phyloP scores from a whole-genome alignment of 2,113 vertebrate species.

The Columbina picui region DNA sequence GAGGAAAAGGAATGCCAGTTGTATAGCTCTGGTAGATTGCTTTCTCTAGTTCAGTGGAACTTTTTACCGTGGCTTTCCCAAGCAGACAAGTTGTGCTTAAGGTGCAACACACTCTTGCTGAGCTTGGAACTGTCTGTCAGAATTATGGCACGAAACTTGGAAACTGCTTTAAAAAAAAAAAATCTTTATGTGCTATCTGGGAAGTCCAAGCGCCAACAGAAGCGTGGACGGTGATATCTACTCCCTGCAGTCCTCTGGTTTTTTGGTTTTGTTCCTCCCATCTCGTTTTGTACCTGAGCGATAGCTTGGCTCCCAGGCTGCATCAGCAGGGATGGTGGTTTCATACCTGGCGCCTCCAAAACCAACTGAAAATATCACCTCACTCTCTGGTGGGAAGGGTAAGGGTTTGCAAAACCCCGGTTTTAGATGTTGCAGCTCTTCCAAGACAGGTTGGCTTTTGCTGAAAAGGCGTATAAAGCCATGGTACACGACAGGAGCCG shows the following conservation, averaged over 20 bases:
- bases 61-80: not conserved
- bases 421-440: not conserved
- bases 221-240: not conserved
- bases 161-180: not conserved
- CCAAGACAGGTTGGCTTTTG: not conserved
- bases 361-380: not conserved
- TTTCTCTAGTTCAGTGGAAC: not conserved
- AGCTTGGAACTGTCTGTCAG: not conserved
- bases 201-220: not conserved
- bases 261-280: not conserved
- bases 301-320: not conserved
- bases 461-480: not conserved
- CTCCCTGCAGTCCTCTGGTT: not conserved
- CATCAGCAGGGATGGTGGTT: not conserved
- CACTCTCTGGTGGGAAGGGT: not conserved
- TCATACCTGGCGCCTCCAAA: not conserved
- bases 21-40: not conserved
- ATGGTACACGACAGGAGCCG: rapidly evolving
- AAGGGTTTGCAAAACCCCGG: not conserved
- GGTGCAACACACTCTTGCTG: not conserved
- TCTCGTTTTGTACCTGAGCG: not conserved
- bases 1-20: not conserved
- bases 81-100: not conserved
- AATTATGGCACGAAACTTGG: not conserved
- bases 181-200: not conserved